These are phyloP conservation scores for Sesamia inferens DNA, from an alignment of 2,888 invertebrate species.

Conservation along the genomic window DNA sequence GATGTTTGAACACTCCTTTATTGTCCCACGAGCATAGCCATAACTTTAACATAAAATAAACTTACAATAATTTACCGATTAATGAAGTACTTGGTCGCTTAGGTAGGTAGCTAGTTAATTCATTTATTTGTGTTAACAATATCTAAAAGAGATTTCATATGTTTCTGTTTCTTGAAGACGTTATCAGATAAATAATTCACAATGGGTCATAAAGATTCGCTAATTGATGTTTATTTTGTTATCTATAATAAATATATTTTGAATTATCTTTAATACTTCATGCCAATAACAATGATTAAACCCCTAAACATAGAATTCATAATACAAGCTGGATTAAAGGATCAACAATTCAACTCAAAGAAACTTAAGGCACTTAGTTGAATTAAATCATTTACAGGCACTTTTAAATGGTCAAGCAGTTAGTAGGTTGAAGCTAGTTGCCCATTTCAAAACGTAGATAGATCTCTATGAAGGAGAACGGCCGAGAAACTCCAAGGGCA, in stretches of 20 bases:
- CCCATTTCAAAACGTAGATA: background rate
- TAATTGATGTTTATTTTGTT: conserved; percentile 12
- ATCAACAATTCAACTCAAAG: background rate
- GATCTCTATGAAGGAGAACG: background rate
- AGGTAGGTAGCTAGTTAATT: background rate
- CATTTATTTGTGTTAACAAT: conserved; percentile 17
- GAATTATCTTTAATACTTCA: background rate
- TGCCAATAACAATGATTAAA: conserved; percentile 6
- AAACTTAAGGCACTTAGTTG: background rate
- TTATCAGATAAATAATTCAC: conserved; percentile 24
- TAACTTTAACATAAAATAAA: conserved; percentile 29
- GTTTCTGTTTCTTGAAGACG: background rate
- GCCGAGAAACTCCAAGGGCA: background rate
- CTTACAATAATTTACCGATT: background rate
- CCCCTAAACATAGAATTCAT: conserved; percentile 5
- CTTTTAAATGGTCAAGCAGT: background rate
- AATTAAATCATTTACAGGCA: background rate
- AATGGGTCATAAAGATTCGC: conserved; percentile 2
- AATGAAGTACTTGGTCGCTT: conserved; percentile 22
- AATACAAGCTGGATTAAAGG: background rate
- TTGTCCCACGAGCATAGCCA: conserved; percentile 40
- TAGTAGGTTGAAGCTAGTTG: background rate
- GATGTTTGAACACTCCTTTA: conserved; percentile 54
- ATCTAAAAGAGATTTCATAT: conserved; percentile 2
- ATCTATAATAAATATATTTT: background rate